Evolutionary conservation across 2,888 invertebrate genomes (phyloP).

Genomic region (Bhutanitis thaidina): DNA sequence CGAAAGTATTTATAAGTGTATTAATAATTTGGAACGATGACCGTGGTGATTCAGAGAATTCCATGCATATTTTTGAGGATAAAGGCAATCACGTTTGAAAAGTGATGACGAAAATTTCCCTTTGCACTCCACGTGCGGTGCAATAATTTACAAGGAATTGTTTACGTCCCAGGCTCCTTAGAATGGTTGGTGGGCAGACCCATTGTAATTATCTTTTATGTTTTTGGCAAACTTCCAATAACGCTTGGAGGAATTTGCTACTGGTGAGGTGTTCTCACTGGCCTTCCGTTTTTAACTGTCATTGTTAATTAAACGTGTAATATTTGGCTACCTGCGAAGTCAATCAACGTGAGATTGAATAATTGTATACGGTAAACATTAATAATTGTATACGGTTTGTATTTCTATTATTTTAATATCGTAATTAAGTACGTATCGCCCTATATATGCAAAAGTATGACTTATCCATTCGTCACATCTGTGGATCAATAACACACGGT

Average conservation of each 20-base stretch:
- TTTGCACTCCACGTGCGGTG: neutral
- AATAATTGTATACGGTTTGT: slow-evolving; percentile 5
- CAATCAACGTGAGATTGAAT: neutral
- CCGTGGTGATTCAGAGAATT: slow-evolving; percentile 16
- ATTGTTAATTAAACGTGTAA: neutral
- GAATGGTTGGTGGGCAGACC: neutral
- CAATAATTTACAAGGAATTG: neutral
- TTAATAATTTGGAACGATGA: slow-evolving; percentile 21
- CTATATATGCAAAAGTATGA: too few species aligned
- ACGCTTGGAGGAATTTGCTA: slow-evolving; percentile 1
- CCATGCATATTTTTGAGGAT: slow-evolving; percentile 11
- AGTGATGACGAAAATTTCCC: slow-evolving; percentile 4
- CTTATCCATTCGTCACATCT: too few species aligned
- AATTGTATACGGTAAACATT: neutral
- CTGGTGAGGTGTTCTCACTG: neutral
- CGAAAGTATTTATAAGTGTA: slow-evolving; percentile 6
- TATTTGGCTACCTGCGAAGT: neutral
- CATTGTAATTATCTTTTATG: slow-evolving; percentile 2
- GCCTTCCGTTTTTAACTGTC: slow-evolving; percentile 2
- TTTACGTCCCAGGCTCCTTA: neutral
- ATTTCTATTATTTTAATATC: neutral
- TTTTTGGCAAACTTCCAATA: slow-evolving; percentile 6
- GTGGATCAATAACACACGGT: too few species aligned
- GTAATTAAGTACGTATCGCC: too few species aligned
- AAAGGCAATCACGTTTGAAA: slow-evolving; percentile 3